These are phyloP conservation scores for Lapara coniferarum DNA, from an alignment of 2,888 invertebrate species.

Conservation along the genomic window DNA sequence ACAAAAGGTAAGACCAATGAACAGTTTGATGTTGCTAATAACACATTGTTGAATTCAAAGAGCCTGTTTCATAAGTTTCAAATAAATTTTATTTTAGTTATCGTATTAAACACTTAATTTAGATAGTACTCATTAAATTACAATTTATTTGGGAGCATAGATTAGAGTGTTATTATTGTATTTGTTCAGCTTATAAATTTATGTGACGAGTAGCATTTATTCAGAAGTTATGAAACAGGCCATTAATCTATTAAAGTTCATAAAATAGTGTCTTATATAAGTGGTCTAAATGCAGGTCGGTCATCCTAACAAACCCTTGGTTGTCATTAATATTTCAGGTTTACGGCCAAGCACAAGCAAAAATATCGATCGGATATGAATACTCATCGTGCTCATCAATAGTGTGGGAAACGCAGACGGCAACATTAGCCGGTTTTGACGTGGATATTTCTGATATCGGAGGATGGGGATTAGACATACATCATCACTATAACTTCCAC, in stretches of 20 bases:
- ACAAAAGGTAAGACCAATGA: conserved; percentile 87
- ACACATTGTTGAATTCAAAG: neutral
- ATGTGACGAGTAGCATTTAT: too few species aligned
- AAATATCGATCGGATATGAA: conserved; percentile 96
- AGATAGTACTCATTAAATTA: too few species aligned
- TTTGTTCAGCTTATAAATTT: too few species aligned
- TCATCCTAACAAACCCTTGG: neutral
- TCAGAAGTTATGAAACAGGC: too few species aligned
- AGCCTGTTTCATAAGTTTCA: too few species aligned
- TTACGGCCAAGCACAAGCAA: conserved; percentile 93
- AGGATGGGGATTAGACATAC: conserved; percentile 98
- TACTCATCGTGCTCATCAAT: conserved; percentile 93
- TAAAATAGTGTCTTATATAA: neutral
- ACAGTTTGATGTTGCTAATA: neutral
- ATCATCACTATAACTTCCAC: conserved; percentile 99
- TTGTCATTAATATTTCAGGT: conserved; percentile 62
- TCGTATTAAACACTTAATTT: too few species aligned
- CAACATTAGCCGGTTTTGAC: conserved; percentile 96
- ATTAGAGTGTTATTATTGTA: too few species aligned
- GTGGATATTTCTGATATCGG: conserved; percentile 98
- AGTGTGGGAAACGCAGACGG: conserved; percentile 98
- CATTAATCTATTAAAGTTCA: neutral
- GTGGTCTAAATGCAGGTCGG: too few species aligned
- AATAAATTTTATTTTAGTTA: too few species aligned
- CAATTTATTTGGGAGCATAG: too few species aligned